Evolutionary conservation across 2,888 invertebrate genomes (phyloP), one percentile per base, ranked within the genome.

Genomic region (Ochropleura plecta): DNA sequence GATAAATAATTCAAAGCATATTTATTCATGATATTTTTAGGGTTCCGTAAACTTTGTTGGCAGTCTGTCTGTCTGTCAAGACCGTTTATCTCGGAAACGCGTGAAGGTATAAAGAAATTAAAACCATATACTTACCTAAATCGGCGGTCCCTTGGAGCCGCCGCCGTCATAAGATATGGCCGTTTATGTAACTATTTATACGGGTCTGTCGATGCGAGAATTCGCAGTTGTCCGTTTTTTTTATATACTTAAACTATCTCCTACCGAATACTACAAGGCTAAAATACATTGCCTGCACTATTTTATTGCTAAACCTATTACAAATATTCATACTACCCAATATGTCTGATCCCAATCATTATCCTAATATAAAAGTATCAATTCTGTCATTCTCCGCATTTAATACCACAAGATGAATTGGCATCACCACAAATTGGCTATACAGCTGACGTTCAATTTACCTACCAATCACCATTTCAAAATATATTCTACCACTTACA

Each of bases 401-500:
- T 93, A 93, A 94, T 92, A 77, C 94, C 92, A 74, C 86, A 88
- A 94, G 94, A 95, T 95, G 94, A 94, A 94, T 94, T 89, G 93
- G 89, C 91, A 86, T 87, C 88, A 90, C 94, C 95, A 88, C 95
- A 95, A 94, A 94, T 94, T 93, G 93, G 90, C 86, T 81, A 72
- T 87, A 85, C 91, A 92, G 88, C 90, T 91, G 91, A 92, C 90
- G 83, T 79, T 82, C 55, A 84, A 86, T 88, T 88, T 86, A 85
- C 73, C 84, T 80, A 78, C n/a, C 57, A 73, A 81, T 73, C 70
- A 76, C 30, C 44, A 78, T 49, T 20, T n/a, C 6, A 90, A 88
- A 77, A 60, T 79, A 68, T 18, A 79, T 86, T 70, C 67, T 89
- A 88, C 40, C 3, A 0, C 12, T 2, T 10, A 16, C 1, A 0